Conservation (phyloP, 2,113 vertebrate species). For the Progne subis region DNA sequence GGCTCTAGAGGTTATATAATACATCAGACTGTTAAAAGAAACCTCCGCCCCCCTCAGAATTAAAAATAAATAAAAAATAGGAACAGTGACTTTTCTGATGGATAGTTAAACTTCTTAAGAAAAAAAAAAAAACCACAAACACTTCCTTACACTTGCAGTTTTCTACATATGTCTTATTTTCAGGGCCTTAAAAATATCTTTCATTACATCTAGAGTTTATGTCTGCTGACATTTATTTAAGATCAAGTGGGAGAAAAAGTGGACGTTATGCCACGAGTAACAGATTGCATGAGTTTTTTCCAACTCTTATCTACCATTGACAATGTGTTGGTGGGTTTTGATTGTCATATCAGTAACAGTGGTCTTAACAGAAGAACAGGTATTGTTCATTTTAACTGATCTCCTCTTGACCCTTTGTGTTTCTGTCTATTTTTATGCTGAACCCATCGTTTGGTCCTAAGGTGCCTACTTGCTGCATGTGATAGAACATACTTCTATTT, state of each 20-base stretch:
- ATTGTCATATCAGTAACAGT: neutral
- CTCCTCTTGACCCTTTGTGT: neutral
- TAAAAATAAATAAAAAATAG: neutral
- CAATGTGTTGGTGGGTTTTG: constrained; percentile 31
- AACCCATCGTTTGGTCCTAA: neutral
- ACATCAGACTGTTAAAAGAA: neutral
- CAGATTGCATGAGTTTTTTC: constrained; percentile 39
- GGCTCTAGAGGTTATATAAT: neutral
- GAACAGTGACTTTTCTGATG: neutral
- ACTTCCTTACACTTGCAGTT: neutral
- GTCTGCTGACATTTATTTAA: neutral
- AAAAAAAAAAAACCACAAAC: neutral
- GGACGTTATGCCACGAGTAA: neutral
- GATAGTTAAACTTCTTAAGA: neutral
- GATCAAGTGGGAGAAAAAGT: constrained; percentile 10
- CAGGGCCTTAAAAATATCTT: neutral
- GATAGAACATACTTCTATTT: neutral
- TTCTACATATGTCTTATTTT: neutral
- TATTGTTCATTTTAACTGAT: constrained; percentile 21
- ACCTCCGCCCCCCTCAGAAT: rapidly evolving
- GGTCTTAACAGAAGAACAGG: constrained; percentile 25
- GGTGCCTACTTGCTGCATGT: neutral
- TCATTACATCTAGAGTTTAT: neutral
- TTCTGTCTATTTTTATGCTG: neutral
- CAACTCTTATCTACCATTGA: neutral